Percentiles rank a stretch among this genome's conserved stretches.
Evolutionary conservation across 2,797 vertebrate genomes (phyloP).

Genomic region (Chromobotia macracanthus): DNA sequence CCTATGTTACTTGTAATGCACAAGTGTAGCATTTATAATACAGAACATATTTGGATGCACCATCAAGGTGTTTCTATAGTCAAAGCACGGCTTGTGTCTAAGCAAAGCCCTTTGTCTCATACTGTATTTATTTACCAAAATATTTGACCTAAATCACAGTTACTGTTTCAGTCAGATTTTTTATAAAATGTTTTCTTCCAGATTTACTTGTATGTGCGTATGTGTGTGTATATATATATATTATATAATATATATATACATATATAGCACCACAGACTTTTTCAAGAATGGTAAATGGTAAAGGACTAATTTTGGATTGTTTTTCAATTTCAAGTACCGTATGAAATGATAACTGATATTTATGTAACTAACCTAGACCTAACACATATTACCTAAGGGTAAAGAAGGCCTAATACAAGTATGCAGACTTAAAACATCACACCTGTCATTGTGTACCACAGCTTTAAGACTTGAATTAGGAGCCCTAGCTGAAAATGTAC

Average conservation of each 20-base stretch:
- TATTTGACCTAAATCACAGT: not conserved
- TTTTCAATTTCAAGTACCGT: not conserved
- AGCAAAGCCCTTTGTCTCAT: slow-evolving; percentile 8
- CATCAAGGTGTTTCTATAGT: slow-evolving; percentile 23
- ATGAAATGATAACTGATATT: too few relatives aligned
- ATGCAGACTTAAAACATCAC: too few relatives aligned
- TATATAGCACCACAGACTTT: not conserved
- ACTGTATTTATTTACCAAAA: not conserved
- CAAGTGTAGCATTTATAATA: slow-evolving; percentile 19
- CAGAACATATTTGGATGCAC: slow-evolving; percentile 40
- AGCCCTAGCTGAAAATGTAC: too few relatives aligned
- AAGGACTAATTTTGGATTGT: not conserved
- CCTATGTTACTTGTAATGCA: not conserved
- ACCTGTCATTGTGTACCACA: too few relatives aligned
- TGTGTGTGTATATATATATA: too few relatives aligned
- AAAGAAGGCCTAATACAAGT: too few relatives aligned
- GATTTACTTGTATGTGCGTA: too few relatives aligned
- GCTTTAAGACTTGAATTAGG: too few relatives aligned
- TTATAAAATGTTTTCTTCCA: not conserved
- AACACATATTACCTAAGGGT: too few relatives aligned
- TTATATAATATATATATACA: too few relatives aligned
- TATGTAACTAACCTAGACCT: too few relatives aligned
- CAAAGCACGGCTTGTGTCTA: not conserved
- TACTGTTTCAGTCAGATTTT: not conserved
- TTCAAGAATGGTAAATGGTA: too few relatives aligned